A percentile compares a stretch with the other conserved stretches of the same genome.
These are phyloP conservation scores for Lerista edwardsae DNA, from an alignment of 2,797 vertebrate species.

Conservation along the genomic window DNA sequence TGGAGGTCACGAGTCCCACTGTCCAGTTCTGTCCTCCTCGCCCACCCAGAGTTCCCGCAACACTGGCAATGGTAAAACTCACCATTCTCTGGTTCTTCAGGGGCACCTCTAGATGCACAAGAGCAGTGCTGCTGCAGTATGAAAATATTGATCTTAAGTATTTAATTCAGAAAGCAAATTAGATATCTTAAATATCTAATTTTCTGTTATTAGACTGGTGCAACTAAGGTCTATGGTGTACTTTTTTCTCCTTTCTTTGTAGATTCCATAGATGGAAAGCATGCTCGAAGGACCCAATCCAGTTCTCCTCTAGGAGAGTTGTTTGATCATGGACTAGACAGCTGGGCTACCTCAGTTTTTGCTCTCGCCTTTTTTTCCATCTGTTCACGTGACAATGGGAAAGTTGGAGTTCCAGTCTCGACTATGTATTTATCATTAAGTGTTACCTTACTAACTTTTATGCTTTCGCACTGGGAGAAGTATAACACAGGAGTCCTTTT, in stretches of 20 bases:
- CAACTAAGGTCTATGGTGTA: constrained; percentile 37
- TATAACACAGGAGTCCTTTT: constrained; percentile 77
- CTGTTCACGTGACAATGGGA: constrained; percentile 67
- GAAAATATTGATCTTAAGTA: neutral
- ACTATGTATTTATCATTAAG: constrained; percentile 73
- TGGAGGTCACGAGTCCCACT: too few relatives aligned
- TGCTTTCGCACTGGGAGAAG: constrained; percentile 78
- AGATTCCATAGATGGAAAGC: constrained; percentile 78
- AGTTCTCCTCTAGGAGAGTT: constrained; percentile 74
- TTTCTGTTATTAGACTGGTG: neutral
- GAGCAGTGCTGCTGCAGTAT: too few relatives aligned
- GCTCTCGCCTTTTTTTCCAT: constrained; percentile 75
- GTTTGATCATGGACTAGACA: constrained; percentile 78
- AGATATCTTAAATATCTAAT: neutral
- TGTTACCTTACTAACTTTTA: constrained; percentile 74
- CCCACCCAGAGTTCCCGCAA: too few relatives aligned
- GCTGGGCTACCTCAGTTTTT: constrained; percentile 76
- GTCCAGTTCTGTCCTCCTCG: too few relatives aligned
- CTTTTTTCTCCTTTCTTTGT: constrained; percentile 40
- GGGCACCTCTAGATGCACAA: too few relatives aligned
- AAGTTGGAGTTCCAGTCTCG: constrained; percentile 64
- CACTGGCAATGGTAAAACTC: too few relatives aligned
- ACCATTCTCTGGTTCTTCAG: too few relatives aligned
- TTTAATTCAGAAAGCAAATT: neutral
- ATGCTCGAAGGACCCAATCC: constrained; percentile 75